Base-by-base conservation (phyloP, 2,888 invertebrate genomes). In the Dicyrtomina minuta region DNA sequence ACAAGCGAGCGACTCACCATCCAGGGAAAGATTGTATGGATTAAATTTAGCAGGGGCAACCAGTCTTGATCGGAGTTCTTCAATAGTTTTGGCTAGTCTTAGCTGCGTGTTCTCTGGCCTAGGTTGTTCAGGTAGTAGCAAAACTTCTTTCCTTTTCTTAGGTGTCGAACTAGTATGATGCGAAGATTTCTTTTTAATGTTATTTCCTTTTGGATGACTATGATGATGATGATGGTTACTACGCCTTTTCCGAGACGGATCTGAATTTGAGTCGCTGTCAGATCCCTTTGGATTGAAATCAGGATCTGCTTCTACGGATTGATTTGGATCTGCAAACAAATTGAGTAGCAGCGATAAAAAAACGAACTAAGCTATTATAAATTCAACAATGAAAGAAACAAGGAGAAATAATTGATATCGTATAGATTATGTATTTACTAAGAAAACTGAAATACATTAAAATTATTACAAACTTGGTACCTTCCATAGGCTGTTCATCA, bases 21-120 rank as follows among this genome's bases (percentile, higher is more conserved):
- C 4, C 1, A 26, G 10, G 1, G 60, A 68, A 10, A 62, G 15
- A 26, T 68, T 68, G 33, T 71, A 71, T 0, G 71, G 71, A 51
- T 71, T 61, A 51, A 71, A 71, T 20, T 65, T 68, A 8, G 71
- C 66, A 1, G 68, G 68, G 41, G 65, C 68, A 17, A 71, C 41
- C 13, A 71, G 24, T 8, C 71, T 24, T 15, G 60, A 49, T 53
- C 59, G 59, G n/a, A 71, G 55, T 20, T 60, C 71, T 24, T 66
- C 60, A 46, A 71, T 68, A 2, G 71, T 71, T 49, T 68, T 59
- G 20, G 71, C 68, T 13, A 71, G 33, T n/a, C 60, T 60, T 12
- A 61, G 24, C 20, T 68, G 61, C 0, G 60, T 43, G 3, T 59
- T 51, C 61, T 66, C 66, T n/a, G 71, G 71, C 8, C 56, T 55